phyloP scores from a whole-genome alignment of 2,888 invertebrate genomes.

The Pantelozetes paolii region DNA sequence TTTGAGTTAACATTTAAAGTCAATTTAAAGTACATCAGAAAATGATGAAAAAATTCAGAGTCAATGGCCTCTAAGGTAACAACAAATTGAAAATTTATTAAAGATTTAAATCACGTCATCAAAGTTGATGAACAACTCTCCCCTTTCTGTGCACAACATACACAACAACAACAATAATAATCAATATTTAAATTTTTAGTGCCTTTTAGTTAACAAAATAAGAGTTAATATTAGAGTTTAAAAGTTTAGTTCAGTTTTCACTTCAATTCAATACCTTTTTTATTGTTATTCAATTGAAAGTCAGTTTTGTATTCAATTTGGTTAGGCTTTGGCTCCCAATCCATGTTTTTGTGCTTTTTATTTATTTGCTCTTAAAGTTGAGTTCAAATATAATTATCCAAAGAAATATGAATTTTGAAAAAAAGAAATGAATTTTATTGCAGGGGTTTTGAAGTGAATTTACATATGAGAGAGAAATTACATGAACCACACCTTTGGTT shows the following conservation, averaged over 20 bases:
- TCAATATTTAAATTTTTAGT: slow-evolving; percentile 28
- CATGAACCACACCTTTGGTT: background rate
- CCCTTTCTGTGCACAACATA: background rate
- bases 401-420: background rate
- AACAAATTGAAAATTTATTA: slow-evolving; percentile 36
- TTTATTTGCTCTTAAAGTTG: background rate
- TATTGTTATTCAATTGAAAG: background rate
- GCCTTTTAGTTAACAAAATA: slow-evolving; percentile 18
- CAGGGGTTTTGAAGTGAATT: background rate
- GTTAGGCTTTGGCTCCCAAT: slow-evolving; percentile 1
- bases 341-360: background rate
- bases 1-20: background rate
- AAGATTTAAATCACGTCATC: slow-evolving; percentile 36
- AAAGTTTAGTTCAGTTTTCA: slow-evolving; percentile 5
- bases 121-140: slow-evolving; percentile 34
- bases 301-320: too few species aligned
- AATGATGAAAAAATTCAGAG: slow-evolving; percentile 3
- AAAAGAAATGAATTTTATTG: background rate
- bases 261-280: background rate
- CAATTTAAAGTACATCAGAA: slow-evolving; percentile 12
- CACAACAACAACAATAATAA: slow-evolving; percentile 22
- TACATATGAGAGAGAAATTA: slow-evolving; percentile 27
- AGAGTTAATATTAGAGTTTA: background rate
- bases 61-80: slow-evolving; percentile 21
- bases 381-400: background rate